phyloP scores from a whole-genome alignment of 2,797 vertebrate species.

The Sciaenops ocellatus region DNA sequence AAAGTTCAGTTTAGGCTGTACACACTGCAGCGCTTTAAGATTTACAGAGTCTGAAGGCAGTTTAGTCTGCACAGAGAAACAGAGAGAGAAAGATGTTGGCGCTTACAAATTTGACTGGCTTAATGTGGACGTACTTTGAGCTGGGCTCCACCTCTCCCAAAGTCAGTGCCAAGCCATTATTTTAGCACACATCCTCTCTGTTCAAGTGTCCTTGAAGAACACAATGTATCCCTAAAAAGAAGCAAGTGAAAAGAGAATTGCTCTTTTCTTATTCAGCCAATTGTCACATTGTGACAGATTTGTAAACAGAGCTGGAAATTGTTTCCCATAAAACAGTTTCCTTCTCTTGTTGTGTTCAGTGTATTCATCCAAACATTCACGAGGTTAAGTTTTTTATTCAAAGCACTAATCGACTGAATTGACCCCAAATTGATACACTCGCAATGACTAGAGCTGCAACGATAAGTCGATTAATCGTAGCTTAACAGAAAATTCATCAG shows the following conservation, averaged over 20 bases:
- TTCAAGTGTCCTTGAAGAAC: slow-evolving; percentile 35
- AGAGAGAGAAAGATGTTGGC: neutral
- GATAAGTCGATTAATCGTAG: no score
- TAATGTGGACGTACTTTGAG: neutral
- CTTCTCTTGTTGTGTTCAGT: neutral
- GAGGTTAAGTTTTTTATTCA: neutral
- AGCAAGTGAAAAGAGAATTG: slow-evolving; percentile 31
- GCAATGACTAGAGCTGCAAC: no score
- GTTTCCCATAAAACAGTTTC: slow-evolving; percentile 5
- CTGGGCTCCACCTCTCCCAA: slow-evolving; percentile 4
- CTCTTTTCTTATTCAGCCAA: slow-evolving; percentile 27
- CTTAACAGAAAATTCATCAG: neutral
- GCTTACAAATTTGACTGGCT: neutral
- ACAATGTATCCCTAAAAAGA: slow-evolving; percentile 42
- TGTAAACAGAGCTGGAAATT: neutral
- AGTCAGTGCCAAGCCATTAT: slow-evolving; percentile 10
- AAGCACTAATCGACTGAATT: neutral
- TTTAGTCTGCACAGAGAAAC: neutral
- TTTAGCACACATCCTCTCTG: slow-evolving; percentile 39
- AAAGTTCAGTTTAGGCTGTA: neutral
- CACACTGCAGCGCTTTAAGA: neutral
- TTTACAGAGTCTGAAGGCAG: neutral
- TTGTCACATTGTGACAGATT: slow-evolving; percentile 1
- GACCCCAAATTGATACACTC: no score
- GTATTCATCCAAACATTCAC: neutral